phyloP scores from a whole-genome alignment of 1,140 invertebrate genomes.

The Bombus affinis region DNA sequence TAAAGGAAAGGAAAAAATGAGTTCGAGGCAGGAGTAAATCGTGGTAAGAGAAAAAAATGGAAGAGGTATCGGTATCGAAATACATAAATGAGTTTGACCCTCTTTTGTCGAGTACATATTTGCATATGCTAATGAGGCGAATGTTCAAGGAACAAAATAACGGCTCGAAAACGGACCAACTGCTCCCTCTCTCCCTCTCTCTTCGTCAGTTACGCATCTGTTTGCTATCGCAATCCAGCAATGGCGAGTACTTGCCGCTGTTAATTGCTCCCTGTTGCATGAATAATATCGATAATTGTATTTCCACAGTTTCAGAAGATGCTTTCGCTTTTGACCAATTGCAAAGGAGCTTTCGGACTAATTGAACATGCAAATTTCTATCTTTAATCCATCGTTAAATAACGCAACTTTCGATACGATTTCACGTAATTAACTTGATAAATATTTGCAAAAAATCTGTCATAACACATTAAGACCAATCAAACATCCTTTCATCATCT shows the following conservation, averaged over 20 bases:
- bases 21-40: slow-evolving; percentile 5
- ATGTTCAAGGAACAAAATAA: slow-evolving; percentile 33
- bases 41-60: too few relatives aligned
- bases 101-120: slow-evolving; percentile 24
- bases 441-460: neutral
- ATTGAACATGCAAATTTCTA: neutral
- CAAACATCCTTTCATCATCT: neutral
- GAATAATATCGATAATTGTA: slow-evolving; percentile 25
- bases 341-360: neutral
- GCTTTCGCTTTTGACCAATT: neutral
- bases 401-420: neutral
- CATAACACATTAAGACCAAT: neutral
- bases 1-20: neutral
- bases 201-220: slow-evolving; percentile 16
- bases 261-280: slow-evolving; percentile 4
- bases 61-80: slow-evolving; percentile 18
- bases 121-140: slow-evolving; percentile 29
- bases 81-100: slow-evolving; percentile 40
- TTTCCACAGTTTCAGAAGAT: neutral
- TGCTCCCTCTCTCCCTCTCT: slow-evolving; percentile 1
- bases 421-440: neutral
- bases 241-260: neutral
- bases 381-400: neutral
- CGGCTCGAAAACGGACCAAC: slow-evolving; percentile 25
- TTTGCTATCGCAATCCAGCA: slow-evolving; percentile 14